phyloP scores from a whole-genome alignment of 2,113 vertebrate genomes.

The Himantopus leucocephalus region DNA sequence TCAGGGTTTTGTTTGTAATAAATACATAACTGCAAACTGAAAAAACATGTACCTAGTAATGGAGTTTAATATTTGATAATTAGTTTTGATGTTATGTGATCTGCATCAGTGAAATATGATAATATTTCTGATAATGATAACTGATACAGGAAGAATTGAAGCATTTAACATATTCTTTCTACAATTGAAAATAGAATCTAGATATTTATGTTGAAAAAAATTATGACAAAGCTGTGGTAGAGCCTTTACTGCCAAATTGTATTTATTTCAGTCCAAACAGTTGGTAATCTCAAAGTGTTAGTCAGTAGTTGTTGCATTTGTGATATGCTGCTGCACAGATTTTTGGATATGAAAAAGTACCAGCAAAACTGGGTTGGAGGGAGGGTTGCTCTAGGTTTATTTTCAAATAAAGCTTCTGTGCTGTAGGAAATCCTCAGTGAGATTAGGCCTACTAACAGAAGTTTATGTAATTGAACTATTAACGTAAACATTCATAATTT shows the following conservation, averaged over 20 bases:
- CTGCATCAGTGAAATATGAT: background rate
- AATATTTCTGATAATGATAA: background rate
- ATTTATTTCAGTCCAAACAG: background rate
- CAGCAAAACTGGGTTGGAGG: background rate
- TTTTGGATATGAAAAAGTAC: background rate
- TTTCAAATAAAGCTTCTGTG: background rate
- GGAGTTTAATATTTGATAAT: background rate
- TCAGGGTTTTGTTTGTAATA: conserved; percentile 29
- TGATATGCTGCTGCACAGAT: background rate
- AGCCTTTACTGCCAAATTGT: background rate
- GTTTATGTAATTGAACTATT: background rate
- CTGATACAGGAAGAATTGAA: background rate
- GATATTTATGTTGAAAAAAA: background rate
- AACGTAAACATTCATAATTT: background rate
- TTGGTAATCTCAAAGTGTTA: background rate
- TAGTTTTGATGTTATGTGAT: background rate
- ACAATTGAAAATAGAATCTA: background rate
- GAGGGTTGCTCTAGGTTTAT: background rate
- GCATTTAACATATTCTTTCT: background rate
- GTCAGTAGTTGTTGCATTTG: background rate
- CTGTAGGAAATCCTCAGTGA: background rate
- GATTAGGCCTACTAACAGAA: background rate
- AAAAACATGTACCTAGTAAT: background rate
- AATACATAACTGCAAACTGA: background rate
- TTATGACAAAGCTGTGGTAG: background rate